Percentiles rank a stretch among this genome's conserved stretches.
These are phyloP conservation scores for Aethina tumida DNA, from an alignment of 1,140 invertebrate species.

Conservation along the genomic window DNA sequence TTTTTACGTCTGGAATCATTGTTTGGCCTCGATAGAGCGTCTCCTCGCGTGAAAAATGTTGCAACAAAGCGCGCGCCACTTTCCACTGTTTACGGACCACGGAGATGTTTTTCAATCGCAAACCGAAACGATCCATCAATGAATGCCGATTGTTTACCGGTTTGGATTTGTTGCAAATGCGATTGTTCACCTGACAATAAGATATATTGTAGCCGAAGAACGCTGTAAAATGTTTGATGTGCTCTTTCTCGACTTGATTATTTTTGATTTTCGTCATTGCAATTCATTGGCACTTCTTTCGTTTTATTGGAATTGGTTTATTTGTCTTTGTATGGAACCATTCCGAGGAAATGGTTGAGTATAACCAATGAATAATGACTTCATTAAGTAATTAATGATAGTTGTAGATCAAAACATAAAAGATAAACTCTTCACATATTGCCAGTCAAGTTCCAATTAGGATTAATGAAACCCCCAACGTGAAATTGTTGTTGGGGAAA, in stretches of 20 bases:
- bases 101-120: neutral
- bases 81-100: neutral
- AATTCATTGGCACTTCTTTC: no score
- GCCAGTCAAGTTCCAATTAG: no score
- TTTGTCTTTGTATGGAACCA: no score
- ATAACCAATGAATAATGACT: no score
- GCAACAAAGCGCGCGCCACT: neutral
- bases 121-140: neutral
- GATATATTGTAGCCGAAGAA: neutral
- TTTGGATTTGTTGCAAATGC: neutral
- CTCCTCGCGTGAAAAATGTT: constrained; percentile 1
- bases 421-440: no score
- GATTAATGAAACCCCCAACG: no score
- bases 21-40: constrained; percentile 4
- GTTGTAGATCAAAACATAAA: no score
- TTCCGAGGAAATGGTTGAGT: no score
- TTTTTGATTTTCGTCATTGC: no score
- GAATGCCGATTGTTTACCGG: neutral
- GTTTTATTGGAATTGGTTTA: no score
- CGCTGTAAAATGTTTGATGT: neutral
- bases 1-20: constrained; percentile 8
- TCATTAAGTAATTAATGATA: no score
- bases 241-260: neutral
- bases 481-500: no score
- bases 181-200: neutral